These are phyloP conservation scores for Calidris pugnax DNA, from an alignment of 2,113 vertebrate species.

Conservation along the genomic window DNA sequence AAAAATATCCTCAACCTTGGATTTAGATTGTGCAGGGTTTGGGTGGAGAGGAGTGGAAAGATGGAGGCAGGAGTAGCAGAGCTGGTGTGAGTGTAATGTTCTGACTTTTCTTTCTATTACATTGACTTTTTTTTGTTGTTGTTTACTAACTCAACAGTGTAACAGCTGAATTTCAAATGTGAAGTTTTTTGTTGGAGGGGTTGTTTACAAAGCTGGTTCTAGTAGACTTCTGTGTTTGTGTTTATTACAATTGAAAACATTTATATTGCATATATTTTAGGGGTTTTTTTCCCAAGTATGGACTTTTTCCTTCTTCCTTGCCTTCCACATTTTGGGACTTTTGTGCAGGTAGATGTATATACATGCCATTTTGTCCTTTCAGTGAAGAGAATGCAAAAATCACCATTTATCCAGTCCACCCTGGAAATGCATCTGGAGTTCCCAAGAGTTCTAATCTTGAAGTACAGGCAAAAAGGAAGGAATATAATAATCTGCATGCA, in stretches of 20 bases:
- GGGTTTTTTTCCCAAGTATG: not conserved
- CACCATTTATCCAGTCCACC: not conserved
- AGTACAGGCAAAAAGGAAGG: not conserved
- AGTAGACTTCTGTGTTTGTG: not conserved
- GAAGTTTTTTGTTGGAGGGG: not conserved
- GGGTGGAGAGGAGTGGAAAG: not conserved
- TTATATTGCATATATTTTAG: not conserved
- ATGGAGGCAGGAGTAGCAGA: not conserved
- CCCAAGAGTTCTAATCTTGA: not conserved
- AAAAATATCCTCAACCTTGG: not conserved
- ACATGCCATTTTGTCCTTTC: not conserved
- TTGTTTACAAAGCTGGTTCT: not conserved
- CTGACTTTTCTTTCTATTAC: not conserved
- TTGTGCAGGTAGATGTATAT: accelerated
- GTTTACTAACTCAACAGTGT: not conserved
- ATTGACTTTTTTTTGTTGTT: not conserved
- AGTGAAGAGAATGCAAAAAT: not conserved
- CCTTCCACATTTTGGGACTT: not conserved
- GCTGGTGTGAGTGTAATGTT: not conserved
- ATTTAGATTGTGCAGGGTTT: not conserved
- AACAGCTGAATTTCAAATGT: not conserved
- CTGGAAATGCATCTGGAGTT: not conserved
- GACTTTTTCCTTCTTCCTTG: not conserved
- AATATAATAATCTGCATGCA: not conserved
- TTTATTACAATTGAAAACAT: not conserved